Percentiles rank a stretch among this genome's conserved stretches.
These are phyloP conservation scores for Siderastrea siderea DNA, from an alignment of 92 coral and sea anemone genomes.

Conservation along the genomic window DNA sequence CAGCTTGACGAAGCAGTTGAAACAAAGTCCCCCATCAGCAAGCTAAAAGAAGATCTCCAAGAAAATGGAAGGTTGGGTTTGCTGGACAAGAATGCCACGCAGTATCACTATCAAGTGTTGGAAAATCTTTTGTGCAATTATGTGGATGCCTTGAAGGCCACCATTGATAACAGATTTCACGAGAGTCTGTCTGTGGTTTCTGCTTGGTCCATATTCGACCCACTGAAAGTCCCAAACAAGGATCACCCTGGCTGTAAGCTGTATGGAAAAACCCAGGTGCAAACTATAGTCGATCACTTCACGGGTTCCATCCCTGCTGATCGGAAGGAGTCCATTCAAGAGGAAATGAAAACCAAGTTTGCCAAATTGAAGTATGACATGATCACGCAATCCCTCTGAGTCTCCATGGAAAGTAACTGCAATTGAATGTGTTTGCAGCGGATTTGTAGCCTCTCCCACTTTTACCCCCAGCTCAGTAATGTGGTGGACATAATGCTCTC, in stretches of 20 bases:
- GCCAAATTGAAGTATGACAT: slow-evolving; percentile 46
- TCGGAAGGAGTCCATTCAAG: slow-evolving; percentile 17
- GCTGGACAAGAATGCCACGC: slow-evolving; percentile 36
- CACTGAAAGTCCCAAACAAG: slow-evolving; percentile 41
- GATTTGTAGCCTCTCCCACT: slow-evolving; percentile 25
- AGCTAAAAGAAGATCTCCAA: slow-evolving; percentile 27
- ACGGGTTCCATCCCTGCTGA: slow-evolving; percentile 36
- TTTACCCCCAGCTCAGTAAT: slow-evolving; percentile 19
- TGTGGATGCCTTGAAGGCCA: slow-evolving; percentile 29
- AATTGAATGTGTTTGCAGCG: slow-evolving; percentile 27
- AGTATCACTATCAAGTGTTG: slow-evolving; percentile 17
- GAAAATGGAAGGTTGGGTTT: slow-evolving; percentile 37
- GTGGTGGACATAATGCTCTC: slow-evolving; percentile 52
- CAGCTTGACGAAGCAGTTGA: slow-evolving; percentile 33
- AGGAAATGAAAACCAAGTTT: slow-evolving; percentile 38
- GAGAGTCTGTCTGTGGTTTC: slow-evolving; percentile 41
- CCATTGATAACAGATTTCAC: slow-evolving; percentile 28
- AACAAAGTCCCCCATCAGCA: slow-evolving; percentile 42
- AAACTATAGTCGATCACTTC: slow-evolving; percentile 29
- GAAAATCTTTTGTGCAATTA: slow-evolving; percentile 38
- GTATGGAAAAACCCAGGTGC: slow-evolving; percentile 7
- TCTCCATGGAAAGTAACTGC: slow-evolving; percentile 51
- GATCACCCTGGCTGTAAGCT: slow-evolving; percentile 34
- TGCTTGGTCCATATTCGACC: slow-evolving; percentile 43
- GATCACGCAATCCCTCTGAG: slow-evolving; percentile 39